Evolutionary conservation across 2,113 vertebrate genomes (phyloP).

Genomic region (Ursus arctos): DNA sequence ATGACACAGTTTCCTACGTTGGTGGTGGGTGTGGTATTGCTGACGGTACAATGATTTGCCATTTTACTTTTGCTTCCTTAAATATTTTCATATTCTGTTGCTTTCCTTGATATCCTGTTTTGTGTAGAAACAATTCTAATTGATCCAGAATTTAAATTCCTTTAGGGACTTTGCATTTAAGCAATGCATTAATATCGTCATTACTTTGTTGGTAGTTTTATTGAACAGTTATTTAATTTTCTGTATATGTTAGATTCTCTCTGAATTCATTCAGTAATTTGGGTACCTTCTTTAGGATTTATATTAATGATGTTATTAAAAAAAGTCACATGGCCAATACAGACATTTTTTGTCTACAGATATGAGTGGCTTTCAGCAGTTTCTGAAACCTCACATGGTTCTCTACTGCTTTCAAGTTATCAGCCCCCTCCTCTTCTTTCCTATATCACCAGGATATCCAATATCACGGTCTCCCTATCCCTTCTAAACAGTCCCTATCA

Average conservation of each 20-base stretch:
- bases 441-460: background rate
- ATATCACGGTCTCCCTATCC: too few relatives aligned
- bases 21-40: background rate
- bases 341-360: background rate
- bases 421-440: background rate
- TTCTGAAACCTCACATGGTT: background rate
- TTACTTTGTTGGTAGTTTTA: background rate
- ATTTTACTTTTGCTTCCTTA: conserved; percentile 46
- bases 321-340: background rate
- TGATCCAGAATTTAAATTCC: conserved; percentile 14
- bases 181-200: background rate
- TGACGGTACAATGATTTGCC: background rate
- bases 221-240: conserved; percentile 48
- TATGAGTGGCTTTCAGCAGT: background rate
- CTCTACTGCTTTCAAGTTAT: background rate
- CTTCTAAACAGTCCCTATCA: background rate
- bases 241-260: background rate
- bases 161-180: background rate
- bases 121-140: background rate
- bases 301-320: background rate
- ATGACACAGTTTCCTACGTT: background rate
- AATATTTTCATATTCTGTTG: background rate
- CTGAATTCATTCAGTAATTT: background rate
- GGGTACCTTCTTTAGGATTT: background rate
- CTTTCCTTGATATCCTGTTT: background rate